Conservation (phyloP, 2,113 vertebrate species). For the Hassar affinis region DNA sequence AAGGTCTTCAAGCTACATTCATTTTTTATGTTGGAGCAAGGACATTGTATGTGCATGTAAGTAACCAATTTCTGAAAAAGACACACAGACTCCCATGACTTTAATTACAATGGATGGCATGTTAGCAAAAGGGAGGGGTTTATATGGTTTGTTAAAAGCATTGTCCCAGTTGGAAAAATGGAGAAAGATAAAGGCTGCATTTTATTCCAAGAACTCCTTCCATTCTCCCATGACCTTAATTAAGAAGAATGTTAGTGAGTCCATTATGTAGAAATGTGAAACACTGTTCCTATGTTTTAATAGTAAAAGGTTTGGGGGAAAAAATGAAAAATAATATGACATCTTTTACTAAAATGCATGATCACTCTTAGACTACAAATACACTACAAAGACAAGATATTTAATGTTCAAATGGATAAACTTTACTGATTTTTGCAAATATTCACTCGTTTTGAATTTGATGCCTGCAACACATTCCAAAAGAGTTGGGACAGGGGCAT, state of each 20-base stretch:
- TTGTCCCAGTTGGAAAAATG: background rate
- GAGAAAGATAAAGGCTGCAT: background rate
- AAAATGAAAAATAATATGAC: background rate
- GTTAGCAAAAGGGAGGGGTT: background rate
- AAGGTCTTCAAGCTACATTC: background rate
- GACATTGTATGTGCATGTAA: background rate
- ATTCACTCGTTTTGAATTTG: too few relatives aligned
- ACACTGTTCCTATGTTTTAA: background rate
- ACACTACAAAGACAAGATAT: too few relatives aligned
- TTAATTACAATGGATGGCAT: background rate
- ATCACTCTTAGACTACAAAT: too few relatives aligned
- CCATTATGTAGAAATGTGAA: background rate
- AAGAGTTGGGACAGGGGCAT: too few relatives aligned
- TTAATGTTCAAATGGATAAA: too few relatives aligned
- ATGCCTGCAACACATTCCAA: too few relatives aligned
- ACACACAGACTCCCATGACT: constrained; percentile 23
- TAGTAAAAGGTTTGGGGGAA: background rate
- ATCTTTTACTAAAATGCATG: background rate
- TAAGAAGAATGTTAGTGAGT: background rate
- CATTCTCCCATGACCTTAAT: background rate
- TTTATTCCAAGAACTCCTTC: background rate
- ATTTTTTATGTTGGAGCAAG: background rate
- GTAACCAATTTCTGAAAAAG: background rate
- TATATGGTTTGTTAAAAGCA: background rate
- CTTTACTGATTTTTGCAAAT: too few relatives aligned